Base-by-base conservation (phyloP, 2,113 vertebrate species). In the Scolopax mira region DNA sequence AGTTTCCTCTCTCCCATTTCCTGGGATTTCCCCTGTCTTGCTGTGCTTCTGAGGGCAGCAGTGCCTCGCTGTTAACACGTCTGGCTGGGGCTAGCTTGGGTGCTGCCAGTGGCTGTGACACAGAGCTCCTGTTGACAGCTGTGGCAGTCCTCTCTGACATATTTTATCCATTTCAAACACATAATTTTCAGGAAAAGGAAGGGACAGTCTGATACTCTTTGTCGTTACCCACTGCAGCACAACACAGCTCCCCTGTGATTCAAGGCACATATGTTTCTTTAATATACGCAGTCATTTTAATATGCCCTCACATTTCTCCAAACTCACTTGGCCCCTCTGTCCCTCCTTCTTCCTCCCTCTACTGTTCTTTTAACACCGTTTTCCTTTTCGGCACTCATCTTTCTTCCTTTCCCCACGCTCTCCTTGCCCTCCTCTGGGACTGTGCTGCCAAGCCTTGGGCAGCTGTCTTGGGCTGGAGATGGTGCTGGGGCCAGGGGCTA, bases 231-330 rank as follows among this genome's bases (percentile, higher is more conserved):
- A 81, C n/a, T 69, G 37, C 24, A 87, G 85, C 67, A 82, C 48
- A 93, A 3, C 52, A 30, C 14, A 42, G 10, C 2, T 92, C 83
- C 86, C 78, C 42, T 33, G 86, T 61, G 91, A 41, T 72, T 73
- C 58, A 58, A 93, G 49, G 31, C 54, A 66, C 71, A 85, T 86
- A 92, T 93, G 90, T 24, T 82, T 75, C 86, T 67, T 44, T 69
- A 81, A 94, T 58, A 93, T 27, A 44, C 21, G 42, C 52, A 75
- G 24, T 44, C 19, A 42, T 57, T 71, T 41, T 67, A 24, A 57
- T 62, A 37, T 73, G 44, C 54, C 39, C 25, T 72, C 41, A 22
- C 19, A 24, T 70, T 89, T 66, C 60, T 64, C n/a, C 79, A 54
- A 88, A 80, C 17, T 79, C 52, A 10, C 30, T 65, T 71, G 3